Base-by-base conservation (phyloP, 2,113 vertebrate genomes). In the Gobio gobio region DNA sequence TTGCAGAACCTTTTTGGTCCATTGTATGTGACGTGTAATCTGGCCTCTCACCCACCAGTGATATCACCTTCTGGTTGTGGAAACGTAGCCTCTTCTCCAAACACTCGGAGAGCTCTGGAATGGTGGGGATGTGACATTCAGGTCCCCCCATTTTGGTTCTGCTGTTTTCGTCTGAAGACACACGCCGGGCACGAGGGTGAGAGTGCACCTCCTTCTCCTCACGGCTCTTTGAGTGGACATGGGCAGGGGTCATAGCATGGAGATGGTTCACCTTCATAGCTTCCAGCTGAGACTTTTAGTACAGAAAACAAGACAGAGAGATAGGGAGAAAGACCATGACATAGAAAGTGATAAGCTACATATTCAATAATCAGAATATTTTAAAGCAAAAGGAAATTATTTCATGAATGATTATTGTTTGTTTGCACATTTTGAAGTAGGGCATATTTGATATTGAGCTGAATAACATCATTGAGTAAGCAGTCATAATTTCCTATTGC, bases 71-170 rank as follows among this genome's bases (percentile, higher is more conserved):
- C 86, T 94, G 92, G 36, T 92, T 95, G 86, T 90, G 91, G 54
- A 97, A 93, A 77, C 61, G 91, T 24, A 98, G 89, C 63, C 95
- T 95, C 86, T 90, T 95, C 80, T 95, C 95, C 83, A 95, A 95
- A 2, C 95, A 95, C 87, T 96, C 95, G 0, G 94, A 92, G 88
- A 97, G 94, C 90, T 96, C 95, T 10, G 94, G 96, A 87, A 96
- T 93, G 77, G 95, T 94, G 89, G 92, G 91, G 85, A 94, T 94
- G 68, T 91, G 89, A 79, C 88, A 90, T 79, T 94, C 95, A 4
- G 88, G 77, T 63, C 90, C 74, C 43, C 86, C 82, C 3, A 91
- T 75, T 83, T 94, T 95, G 66, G 87, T 78, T 0, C 92, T 87
- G n/a, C 88, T 90, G 76, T 87, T 93, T 4, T 95, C 95, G 1